These are phyloP conservation scores for Phyllotreta striolata DNA, from an alignment of 2,888 invertebrate species.

Conservation along the genomic window DNA sequence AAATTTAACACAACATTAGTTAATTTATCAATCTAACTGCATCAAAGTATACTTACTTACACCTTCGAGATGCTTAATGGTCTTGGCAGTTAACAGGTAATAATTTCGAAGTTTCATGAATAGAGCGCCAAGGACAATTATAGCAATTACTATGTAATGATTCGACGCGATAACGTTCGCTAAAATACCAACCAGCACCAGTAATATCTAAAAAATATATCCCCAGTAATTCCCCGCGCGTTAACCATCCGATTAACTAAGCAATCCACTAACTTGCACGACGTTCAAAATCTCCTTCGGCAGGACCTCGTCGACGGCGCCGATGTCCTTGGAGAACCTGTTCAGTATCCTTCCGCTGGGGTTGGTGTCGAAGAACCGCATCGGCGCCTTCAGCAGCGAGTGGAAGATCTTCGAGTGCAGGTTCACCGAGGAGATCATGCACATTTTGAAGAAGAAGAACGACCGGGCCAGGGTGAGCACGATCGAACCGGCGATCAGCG, in stretches of 20 bases:
- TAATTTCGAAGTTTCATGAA: constrained; percentile 70
- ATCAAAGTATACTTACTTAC: constrained; percentile 57
- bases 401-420: constrained; percentile 82
- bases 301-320: constrained; percentile 77
- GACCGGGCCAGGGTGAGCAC: constrained; percentile 70
- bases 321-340: constrained; percentile 84
- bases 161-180: constrained; percentile 73
- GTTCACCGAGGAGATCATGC: constrained; percentile 75
- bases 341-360: constrained; percentile 82
- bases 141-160: constrained; percentile 70
- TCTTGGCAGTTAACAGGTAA: constrained; percentile 74
- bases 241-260: too few relatives aligned
- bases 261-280: constrained; percentile 62
- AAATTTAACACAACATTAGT: too few relatives aligned
- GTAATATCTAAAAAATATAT: constrained; percentile 24
- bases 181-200: constrained; percentile 66
- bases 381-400: constrained; percentile 65
- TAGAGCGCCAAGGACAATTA: constrained; percentile 67
- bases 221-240: neutral
- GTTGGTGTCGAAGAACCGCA: constrained; percentile 84
- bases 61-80: constrained; percentile 71
- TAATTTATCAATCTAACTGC: neutral
- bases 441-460: constrained; percentile 74
- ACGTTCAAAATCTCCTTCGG: constrained; percentile 72
- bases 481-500: constrained; percentile 66